Base-by-base conservation (phyloP, 1,140 invertebrate species). In the Lepidostoma basale region DNA sequence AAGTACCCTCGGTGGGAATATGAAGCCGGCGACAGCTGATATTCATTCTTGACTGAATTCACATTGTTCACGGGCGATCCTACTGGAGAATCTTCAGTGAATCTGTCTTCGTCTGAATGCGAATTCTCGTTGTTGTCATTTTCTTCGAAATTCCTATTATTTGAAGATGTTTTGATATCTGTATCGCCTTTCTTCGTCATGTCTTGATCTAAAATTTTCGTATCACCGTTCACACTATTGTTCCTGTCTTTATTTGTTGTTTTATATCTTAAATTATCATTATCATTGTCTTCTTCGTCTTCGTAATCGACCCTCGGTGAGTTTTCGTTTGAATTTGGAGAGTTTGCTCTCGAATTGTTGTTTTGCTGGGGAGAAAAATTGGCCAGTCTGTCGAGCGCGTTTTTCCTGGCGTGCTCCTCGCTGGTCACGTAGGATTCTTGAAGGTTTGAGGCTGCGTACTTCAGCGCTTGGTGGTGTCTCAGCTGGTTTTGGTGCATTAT, bases 391-490 rank as follows among this genome's bases (percentile, higher is more conserved):
- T 67, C 64, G 1, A 67, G 16, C 5, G 64, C 25, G 12, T 44
- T 60, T 28, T 67, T 67, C 22, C 64, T 67, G 26, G 45, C 56
- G 1, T 59, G 28, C 9, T 65, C 65, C 54, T 72, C 65, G n/a
- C 64, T 71, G 42, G 18, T 60, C 14, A 33, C 2, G 30, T 59
- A 67, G 18, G 9, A 10, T 44, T 67, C 64, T 18, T 67, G 52
- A 3, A 42, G 10, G 10, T 42, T 66, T 2, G 64, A 40, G 0
- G 49, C 56, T 25, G 54, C 62, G 18, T 69, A 69, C 36, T 73
- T 69, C 36, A 69, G 26, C 1, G 75, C 73, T 40, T 82, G 80
- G 45, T 81, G 75, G 0, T 81, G 81, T 25, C 75, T 56, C 20
- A 78, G 74, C 54, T 77, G 79, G 47, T 72, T 76, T 45, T 78